Evolutionary conservation across 2,797 vertebrate genomes (phyloP).

Genomic region (Anguilla marmorata): DNA sequence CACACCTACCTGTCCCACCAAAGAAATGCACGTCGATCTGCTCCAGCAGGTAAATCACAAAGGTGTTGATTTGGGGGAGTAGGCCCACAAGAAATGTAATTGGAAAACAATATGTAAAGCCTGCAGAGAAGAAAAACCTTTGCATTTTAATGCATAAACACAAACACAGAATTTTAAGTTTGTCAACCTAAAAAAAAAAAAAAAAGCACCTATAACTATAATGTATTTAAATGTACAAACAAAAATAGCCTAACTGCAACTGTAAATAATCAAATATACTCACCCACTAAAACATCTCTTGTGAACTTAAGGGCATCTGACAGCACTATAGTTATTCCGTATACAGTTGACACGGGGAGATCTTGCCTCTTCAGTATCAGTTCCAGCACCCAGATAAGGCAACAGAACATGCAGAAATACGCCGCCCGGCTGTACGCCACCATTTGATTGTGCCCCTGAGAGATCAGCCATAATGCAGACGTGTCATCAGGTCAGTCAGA

Average conservation of each 20-base stretch:
- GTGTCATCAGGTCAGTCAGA: background rate
- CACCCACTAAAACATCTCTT: slow-evolving; percentile 87
- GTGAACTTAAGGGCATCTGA: slow-evolving; percentile 76
- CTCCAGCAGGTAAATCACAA: slow-evolving; percentile 90
- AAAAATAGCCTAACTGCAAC: background rate
- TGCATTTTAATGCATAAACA: background rate
- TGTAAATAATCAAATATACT: slow-evolving; percentile 46
- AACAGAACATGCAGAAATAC: slow-evolving; percentile 94
- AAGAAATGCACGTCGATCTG: slow-evolving; percentile 94
- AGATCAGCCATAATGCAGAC: slow-evolving; percentile 25
- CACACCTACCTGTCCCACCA: slow-evolving; percentile 87
- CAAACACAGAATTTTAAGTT: too few species aligned
- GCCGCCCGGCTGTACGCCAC: slow-evolving; percentile 93
- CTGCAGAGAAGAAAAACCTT: slow-evolving; percentile 64
- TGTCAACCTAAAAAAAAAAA: background rate
- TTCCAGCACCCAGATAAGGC: slow-evolving; percentile 93
- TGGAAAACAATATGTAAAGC: slow-evolving; percentile 92
- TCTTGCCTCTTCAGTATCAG: slow-evolving; percentile 78
- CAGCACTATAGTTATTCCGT: slow-evolving; percentile 86
- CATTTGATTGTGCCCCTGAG: slow-evolving; percentile 94
- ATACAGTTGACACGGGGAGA: slow-evolving; percentile 80
- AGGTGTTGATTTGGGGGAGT: slow-evolving; percentile 97
- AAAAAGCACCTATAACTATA: background rate
- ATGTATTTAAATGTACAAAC: background rate
- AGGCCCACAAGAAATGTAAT: slow-evolving; percentile 91